These are phyloP conservation scores for Pygmarrhopalites habei DNA, from an alignment of 1,140 invertebrate genomes.

Conservation along the genomic window DNA sequence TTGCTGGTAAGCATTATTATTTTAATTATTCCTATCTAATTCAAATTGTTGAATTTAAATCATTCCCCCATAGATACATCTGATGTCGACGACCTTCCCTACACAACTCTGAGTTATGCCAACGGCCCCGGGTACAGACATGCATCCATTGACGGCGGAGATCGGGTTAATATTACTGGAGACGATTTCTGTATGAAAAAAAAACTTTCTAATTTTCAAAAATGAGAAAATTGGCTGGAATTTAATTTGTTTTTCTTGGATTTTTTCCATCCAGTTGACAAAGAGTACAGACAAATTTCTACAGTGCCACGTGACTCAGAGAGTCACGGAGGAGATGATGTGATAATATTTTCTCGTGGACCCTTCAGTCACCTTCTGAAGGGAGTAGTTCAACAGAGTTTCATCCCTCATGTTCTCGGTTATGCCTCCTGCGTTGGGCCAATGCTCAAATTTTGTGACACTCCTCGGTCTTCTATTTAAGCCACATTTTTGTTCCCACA, in stretches of 20 bases:
- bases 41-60: no score
- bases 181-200: conserved; percentile 44
- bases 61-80: no score
- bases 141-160: conserved; percentile 35
- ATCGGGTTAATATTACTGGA: conserved; percentile 42
- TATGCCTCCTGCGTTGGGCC: conserved; percentile 60
- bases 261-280: conserved; percentile 23
- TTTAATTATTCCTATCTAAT: no score
- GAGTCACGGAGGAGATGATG: conserved; percentile 83
- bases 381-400: conserved; percentile 57
- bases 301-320: conserved; percentile 66
- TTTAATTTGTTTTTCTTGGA: no score
- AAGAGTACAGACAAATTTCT: conserved; percentile 45
- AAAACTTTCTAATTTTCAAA: neutral
- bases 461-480: no score
- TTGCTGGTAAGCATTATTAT: conserved; percentile 52
- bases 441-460: conserved; percentile 7
- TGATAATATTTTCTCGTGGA: conserved; percentile 48
- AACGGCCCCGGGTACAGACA: conserved; percentile 62
- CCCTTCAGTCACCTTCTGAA: conserved; percentile 49
- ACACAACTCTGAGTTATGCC: conserved; percentile 64
- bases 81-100: conserved; percentile 58
- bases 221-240: no score
- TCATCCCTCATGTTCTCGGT: conserved; percentile 67
- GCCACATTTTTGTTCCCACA: no score